Base-by-base conservation (phyloP, 2,888 invertebrate species). In the Ophonus ardosiacus region DNA sequence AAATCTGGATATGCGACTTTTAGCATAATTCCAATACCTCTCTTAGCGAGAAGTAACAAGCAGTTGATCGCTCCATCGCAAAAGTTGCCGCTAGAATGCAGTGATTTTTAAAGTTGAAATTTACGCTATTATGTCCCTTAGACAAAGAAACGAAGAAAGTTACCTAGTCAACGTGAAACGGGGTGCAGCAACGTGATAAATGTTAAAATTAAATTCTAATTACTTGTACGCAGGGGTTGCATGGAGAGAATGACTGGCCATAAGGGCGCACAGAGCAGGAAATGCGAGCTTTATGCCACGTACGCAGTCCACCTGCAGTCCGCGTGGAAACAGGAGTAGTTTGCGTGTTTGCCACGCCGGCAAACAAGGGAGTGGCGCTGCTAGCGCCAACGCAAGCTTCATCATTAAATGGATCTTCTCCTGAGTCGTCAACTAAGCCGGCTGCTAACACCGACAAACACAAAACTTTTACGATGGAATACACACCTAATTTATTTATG, bases 311-410 rank as follows among this genome's bases (percentile, higher is more conserved):
- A 15, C 59, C 59, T 7, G 21, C 61, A 21, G 18, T 61, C 18
- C 6, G 61, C 68, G 31, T 68, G 2, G 31, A 59, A 59, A 59
- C 68, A 31, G 13, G 24, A n/a, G 38, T 38, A 68, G 68, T 68
- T 68, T 24, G 68, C 68, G 68, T 68, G 68, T 24, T 68, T 31
- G n/a, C 38, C 38, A 15, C 68, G 38, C 68, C 38, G 15, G 31
- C 68, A 68, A 68, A 68, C 68, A 68, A 68, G 68, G 68, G 68
- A 31, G 68, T 24, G 68, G 68, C 68, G 68, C 31, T 38, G 68
- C 31, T 68, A 31, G 13, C 68, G 15, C 68, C 68, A 51, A 51
- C 43, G 13, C 24, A 24, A 10, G 38, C 15, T 15, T 68, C 68
- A 68, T 68, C 68, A 68, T 68, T 68, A 68, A 68, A 68, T 68